Evolutionary conservation across 2,113 vertebrate genomes (phyloP).

Genomic region (Semnornis frantzii): DNA sequence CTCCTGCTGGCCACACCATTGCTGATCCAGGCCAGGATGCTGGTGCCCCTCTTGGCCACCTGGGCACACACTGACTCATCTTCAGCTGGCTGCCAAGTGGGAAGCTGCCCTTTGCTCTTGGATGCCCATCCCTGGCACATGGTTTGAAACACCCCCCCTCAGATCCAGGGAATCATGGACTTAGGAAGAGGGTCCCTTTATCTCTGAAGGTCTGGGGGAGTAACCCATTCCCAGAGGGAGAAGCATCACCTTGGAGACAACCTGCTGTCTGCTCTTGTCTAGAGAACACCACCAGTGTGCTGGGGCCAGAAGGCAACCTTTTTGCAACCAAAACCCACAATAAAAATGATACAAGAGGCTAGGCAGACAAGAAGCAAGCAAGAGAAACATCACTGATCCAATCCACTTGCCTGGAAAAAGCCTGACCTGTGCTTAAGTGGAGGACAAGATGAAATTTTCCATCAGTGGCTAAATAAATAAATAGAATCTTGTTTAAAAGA

Average conservation of each 20-base stretch:
- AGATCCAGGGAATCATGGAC: neutral
- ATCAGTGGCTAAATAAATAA: neutral
- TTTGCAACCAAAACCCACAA: neutral
- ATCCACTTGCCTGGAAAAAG: constrained; percentile 3
- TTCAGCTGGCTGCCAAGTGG: neutral
- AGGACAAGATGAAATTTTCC: constrained; percentile 24
- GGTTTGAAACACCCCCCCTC: neutral
- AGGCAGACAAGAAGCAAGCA: neutral
- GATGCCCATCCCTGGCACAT: neutral
- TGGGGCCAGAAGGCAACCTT: neutral
- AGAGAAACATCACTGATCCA: neutral
- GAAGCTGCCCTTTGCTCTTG: neutral
- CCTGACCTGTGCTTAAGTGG: neutral
- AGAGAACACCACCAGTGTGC: neutral
- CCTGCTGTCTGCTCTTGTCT: neutral
- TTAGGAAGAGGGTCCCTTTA: neutral
- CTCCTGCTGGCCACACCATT: no score
- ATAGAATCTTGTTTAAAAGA: neutral
- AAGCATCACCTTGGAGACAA: neutral
- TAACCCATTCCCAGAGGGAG: neutral
- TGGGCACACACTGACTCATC: no score
- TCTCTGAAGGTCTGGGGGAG: neutral
- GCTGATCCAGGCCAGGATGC: no score
- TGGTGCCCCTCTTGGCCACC: no score
- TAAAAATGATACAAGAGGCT: neutral